Percentiles rank a stretch among this genome's conserved stretches.
Conservation (phyloP, 2,113 vertebrate species). For the Prietella phreatophila region DNA sequence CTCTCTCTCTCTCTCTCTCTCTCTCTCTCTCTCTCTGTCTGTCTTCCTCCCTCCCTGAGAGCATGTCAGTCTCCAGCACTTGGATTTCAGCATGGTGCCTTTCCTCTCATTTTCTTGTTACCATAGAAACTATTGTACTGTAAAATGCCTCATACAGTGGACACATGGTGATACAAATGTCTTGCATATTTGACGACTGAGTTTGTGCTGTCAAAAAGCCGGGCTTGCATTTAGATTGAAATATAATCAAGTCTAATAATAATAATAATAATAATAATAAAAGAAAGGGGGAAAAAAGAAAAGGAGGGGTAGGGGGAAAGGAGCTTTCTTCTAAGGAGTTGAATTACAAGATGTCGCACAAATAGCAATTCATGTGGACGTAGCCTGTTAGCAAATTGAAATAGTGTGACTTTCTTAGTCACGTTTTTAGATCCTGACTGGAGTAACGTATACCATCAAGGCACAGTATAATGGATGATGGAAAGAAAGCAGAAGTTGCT, state of each 20-base stretch:
- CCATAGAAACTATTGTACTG: constrained; percentile 55
- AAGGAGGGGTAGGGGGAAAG: not conserved
- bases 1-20: not conserved
- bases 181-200: constrained; percentile 41
- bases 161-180: constrained; percentile 46
- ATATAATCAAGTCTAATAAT: constrained; percentile 9
- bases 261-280: no score
- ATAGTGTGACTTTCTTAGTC: not conserved
- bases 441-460: not conserved
- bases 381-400: not conserved
- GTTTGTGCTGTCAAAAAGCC: constrained; percentile 29
- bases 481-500: not conserved
- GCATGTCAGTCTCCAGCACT: constrained; percentile 45
- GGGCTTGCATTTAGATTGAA: constrained; percentile 20
- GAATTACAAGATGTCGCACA: not conserved
- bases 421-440: no score
- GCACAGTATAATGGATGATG: not conserved
- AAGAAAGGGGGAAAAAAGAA: not conserved
- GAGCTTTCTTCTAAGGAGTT: not conserved
- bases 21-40: not conserved
- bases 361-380: not conserved
- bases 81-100: constrained; percentile 43
- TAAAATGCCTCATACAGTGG: constrained; percentile 52
- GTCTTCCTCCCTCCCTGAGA: constrained; percentile 20
- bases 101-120: constrained; percentile 50